A percentile compares a stretch with the other conserved stretches of the same genome.
These are phyloP conservation scores for Coenonympha glycerion DNA, from an alignment of 2,888 invertebrate species.

Conservation along the genomic window DNA sequence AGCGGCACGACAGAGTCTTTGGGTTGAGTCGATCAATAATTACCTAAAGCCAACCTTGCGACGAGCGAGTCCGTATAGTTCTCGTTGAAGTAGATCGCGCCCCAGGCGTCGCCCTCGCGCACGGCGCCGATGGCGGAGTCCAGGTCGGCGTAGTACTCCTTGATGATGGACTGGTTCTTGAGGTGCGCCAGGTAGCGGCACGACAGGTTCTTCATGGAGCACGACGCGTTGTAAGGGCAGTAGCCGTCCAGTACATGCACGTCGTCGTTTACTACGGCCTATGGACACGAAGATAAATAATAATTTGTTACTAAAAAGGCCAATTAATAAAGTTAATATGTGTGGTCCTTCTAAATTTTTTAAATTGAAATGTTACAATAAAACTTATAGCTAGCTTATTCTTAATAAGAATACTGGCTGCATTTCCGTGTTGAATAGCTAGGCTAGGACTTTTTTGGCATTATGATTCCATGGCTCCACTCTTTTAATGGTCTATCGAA, in stretches of 20 bases:
- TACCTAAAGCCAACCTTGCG: slow-evolving; percentile 85
- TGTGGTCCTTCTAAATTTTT: too few relatives aligned
- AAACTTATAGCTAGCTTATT: too few relatives aligned
- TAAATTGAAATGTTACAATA: too few relatives aligned
- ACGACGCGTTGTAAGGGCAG: slow-evolving; percentile 78
- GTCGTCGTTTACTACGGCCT: slow-evolving; percentile 71
- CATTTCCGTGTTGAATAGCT: too few relatives aligned
- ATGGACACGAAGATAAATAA: slow-evolving; percentile 20
- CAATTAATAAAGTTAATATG: too few relatives aligned
- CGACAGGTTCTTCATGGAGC: slow-evolving; percentile 82
- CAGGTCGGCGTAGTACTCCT: slow-evolving; percentile 80
- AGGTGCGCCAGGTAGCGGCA: slow-evolving; percentile 87
- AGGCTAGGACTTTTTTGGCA: too few relatives aligned
- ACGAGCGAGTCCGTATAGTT: slow-evolving; percentile 92
- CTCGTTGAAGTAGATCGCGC: slow-evolving; percentile 89
- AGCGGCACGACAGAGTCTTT: too few relatives aligned
- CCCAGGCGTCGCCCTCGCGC: slow-evolving; percentile 87
- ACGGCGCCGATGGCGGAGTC: slow-evolving; percentile 84
- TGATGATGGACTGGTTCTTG: slow-evolving; percentile 81
- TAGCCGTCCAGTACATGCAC: slow-evolving; percentile 56
- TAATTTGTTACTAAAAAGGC: too few relatives aligned
- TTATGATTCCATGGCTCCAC: too few relatives aligned
- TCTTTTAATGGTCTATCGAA: too few relatives aligned
- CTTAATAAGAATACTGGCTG: too few relatives aligned
- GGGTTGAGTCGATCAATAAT: too few relatives aligned